A percentile compares a stretch with the other conserved stretches of the same genome.
phyloP scores from a whole-genome alignment of 2,797 vertebrate species.

The Spheniscus humboldti region DNA sequence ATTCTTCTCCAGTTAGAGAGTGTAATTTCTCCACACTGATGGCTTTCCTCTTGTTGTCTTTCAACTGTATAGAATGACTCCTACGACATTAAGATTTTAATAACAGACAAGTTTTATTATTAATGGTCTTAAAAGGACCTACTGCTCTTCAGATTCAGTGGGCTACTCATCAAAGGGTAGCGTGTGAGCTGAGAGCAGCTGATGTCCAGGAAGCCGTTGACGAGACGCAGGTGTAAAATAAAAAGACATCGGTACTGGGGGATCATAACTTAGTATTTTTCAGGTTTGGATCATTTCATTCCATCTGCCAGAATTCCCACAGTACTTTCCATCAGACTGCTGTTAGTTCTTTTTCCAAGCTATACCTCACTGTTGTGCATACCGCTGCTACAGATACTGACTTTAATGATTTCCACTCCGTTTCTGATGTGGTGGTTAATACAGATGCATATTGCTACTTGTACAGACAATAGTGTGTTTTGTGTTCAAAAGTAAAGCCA shows the following conservation, averaged over 20 bases:
- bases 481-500: not conserved
- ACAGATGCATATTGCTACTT: not conserved
- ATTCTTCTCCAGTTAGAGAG: not conserved
- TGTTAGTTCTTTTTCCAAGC: not conserved
- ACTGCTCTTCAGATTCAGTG: not conserved
- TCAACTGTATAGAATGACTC: not conserved
- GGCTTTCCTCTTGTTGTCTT: slow-evolving; percentile 24
- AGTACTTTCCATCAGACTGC: not conserved
- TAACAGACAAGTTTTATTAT: not conserved
- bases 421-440: not conserved
- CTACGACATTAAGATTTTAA: not conserved
- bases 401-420: not conserved
- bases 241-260: not conserved
- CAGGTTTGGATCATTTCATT: slow-evolving; percentile 5
- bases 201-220: not conserved
- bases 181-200: not conserved
- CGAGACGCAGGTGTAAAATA: not conserved
- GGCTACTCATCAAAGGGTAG: not conserved
- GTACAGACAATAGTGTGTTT: not conserved
- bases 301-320: not conserved
- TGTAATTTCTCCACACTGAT: not conserved
- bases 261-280: not conserved
- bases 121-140: not conserved
- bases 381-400: not conserved
- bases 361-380: not conserved